A percentile compares a stretch with the other conserved stretches of the same genome.
These are phyloP conservation scores for Henricia sp. DNA, from an alignment of 53 echinoderm and acorn worm genomes.

Conservation along the genomic window DNA sequence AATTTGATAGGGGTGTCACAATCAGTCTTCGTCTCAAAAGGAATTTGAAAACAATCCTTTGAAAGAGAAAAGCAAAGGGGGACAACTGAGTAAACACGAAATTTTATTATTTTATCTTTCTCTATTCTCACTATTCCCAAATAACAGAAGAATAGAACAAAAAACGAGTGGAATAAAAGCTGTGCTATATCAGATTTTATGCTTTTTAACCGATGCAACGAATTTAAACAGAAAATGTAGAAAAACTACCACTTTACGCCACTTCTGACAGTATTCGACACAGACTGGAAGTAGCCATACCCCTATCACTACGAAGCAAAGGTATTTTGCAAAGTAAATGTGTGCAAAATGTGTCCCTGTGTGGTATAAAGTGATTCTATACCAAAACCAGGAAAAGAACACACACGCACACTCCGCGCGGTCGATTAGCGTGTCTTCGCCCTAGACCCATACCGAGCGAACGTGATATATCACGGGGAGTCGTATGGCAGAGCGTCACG, in stretches of 20 bases:
- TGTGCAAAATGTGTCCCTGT: neutral
- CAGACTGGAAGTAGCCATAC: neutral
- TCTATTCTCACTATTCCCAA: neutral
- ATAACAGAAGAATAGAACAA: neutral
- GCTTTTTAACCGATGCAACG: too few species aligned
- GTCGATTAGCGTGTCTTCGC: slow-evolving; percentile 14
- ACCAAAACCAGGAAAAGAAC: neutral
- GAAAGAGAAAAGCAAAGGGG: neutral
- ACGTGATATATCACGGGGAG: slow-evolving; percentile 51
- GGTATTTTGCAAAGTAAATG: slow-evolving; percentile 22
- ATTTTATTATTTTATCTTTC: slow-evolving; percentile 23
- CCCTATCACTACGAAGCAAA: slow-evolving; percentile 3
- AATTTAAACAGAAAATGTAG: neutral
- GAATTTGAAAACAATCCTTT: neutral
- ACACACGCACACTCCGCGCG: neutral
- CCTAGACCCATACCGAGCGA: slow-evolving; percentile 27
- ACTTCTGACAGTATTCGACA: neutral
- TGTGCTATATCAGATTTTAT: too few species aligned
- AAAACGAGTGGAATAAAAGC: neutral
- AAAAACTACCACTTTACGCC: neutral
- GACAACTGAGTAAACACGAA: slow-evolving; percentile 29
- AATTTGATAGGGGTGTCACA: slow-evolving; percentile 58
- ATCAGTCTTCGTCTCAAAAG: slow-evolving; percentile 38
- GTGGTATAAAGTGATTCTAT: neutral
- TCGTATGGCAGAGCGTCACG: slow-evolving; percentile 53